Conservation (phyloP, 2,113 vertebrate genomes). For the Microtus pennsylvanicus region DNA sequence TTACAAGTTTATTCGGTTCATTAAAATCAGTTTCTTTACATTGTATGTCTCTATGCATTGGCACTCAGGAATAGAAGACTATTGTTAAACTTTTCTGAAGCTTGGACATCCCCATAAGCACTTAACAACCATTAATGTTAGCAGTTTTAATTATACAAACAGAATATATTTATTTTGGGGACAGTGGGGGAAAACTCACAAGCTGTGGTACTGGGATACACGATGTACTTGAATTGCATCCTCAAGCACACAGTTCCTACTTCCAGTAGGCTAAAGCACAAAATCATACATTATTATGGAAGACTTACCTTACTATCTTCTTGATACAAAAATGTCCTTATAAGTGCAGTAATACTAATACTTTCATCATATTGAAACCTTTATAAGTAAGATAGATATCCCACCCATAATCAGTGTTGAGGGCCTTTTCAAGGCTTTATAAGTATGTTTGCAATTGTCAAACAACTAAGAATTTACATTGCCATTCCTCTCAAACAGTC, state of each 20-base stretch:
- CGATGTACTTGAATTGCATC: neutral
- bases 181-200: neutral
- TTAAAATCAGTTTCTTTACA: neutral
- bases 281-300: neutral
- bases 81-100: neutral
- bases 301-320: neutral
- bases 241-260: neutral
- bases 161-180: neutral
- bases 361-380: neutral
- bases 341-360: neutral
- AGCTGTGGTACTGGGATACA: neutral
- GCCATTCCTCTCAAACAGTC: neutral
- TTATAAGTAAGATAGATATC: neutral
- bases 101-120: neutral
- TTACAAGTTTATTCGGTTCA: neutral
- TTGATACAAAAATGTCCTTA: neutral
- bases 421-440: neutral
- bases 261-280: neutral
- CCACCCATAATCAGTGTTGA: neutral
- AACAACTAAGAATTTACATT: neutral
- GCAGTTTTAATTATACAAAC: neutral
- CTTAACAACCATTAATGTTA: neutral
- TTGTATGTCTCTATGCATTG: neutral
- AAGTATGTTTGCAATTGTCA: neutral
- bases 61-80: neutral